These are phyloP conservation scores for Meandrina meandrites DNA, from an alignment of 92 coral and sea anemone species.

Conservation along the genomic window DNA sequence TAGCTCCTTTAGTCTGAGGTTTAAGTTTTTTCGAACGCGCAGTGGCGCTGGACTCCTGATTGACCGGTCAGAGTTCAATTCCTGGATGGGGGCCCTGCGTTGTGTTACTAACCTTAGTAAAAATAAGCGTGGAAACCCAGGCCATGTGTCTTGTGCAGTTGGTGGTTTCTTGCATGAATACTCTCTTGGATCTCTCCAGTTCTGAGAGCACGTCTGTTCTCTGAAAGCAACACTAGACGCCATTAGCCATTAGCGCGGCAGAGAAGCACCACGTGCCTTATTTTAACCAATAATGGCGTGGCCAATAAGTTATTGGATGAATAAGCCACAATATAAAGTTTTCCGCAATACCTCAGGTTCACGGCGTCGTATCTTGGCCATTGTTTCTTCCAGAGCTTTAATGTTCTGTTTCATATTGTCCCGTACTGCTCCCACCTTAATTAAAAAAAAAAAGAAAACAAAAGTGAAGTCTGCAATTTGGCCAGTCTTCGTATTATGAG, in stretches of 20 bases:
- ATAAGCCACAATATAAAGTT: not conserved
- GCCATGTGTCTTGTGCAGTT: slow-evolving; percentile 99
- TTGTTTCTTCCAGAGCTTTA: slow-evolving; percentile 91
- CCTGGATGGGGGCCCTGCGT: too few species aligned
- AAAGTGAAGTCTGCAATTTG: not conserved
- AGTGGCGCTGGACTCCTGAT: too few species aligned
- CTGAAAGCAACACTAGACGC: slow-evolving; percentile 30
- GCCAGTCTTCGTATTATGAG: too few species aligned
- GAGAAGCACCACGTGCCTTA: not conserved
- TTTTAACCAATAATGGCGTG: not conserved
- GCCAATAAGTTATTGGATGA: not conserved
- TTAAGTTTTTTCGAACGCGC: too few species aligned
- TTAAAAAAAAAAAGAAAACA: not conserved
- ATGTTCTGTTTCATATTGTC: slow-evolving; percentile 96
- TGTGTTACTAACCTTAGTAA: slow-evolving; percentile 80
- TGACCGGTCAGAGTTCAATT: not conserved
- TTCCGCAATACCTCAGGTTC: slow-evolving; percentile 74
- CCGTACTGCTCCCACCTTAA: slow-evolving; percentile 90
- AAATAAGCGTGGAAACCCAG: slow-evolving; percentile 92
- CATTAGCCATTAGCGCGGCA: not conserved
- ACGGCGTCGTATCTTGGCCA: slow-evolving; percentile 75
- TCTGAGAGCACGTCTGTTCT: slow-evolving; percentile 80
- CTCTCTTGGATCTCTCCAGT: slow-evolving; percentile 85
- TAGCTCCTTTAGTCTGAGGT: not conserved
- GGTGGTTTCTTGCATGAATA: slow-evolving; percentile 86